Percentiles rank a stretch among this genome's conserved stretches.
Conservation (phyloP, 2,797 vertebrate species). For the Chiroxiphia lanceolata region DNA sequence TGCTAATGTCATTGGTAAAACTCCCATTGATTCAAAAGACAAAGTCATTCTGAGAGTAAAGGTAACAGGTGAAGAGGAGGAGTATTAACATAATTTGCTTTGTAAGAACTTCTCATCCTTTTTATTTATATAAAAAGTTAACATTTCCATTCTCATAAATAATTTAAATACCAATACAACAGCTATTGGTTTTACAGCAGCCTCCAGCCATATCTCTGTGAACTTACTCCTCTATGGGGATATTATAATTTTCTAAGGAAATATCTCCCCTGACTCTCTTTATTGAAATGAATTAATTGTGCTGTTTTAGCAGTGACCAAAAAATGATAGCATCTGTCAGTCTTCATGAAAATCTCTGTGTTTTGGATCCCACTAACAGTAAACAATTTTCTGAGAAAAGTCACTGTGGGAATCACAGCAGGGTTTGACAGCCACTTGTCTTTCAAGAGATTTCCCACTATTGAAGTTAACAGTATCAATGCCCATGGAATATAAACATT, state of each 20-base stretch:
- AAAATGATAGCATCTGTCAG: conserved; percentile 18
- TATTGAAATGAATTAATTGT: background rate
- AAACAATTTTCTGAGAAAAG: conserved; percentile 51
- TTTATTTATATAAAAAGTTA: conserved; percentile 11
- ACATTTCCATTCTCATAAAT: background rate
- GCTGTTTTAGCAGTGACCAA: background rate
- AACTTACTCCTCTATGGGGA: background rate
- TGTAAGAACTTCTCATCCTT: background rate
- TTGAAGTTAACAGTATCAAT: conserved; percentile 19
- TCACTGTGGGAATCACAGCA: conserved; percentile 27
- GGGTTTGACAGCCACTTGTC: conserved; percentile 44
- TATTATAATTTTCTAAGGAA: conserved; percentile 23
- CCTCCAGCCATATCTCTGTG: background rate
- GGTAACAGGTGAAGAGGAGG: background rate
- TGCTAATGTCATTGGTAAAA: background rate
- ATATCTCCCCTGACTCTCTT: background rate
- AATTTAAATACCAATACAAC: background rate
- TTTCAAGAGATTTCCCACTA: conserved; percentile 25
- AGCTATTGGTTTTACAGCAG: background rate
- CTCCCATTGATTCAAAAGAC: background rate
- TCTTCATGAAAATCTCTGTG: conserved; percentile 38
- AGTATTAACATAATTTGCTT: background rate
- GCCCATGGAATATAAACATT: background rate
- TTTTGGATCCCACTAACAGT: conserved; percentile 15
- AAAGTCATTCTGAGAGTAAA: background rate